A percentile compares a stretch with the other conserved stretches of the same genome.
These are phyloP conservation scores for Lamellibrachia columna DNA, from an alignment of 2,888 invertebrate genomes.

Conservation along the genomic window DNA sequence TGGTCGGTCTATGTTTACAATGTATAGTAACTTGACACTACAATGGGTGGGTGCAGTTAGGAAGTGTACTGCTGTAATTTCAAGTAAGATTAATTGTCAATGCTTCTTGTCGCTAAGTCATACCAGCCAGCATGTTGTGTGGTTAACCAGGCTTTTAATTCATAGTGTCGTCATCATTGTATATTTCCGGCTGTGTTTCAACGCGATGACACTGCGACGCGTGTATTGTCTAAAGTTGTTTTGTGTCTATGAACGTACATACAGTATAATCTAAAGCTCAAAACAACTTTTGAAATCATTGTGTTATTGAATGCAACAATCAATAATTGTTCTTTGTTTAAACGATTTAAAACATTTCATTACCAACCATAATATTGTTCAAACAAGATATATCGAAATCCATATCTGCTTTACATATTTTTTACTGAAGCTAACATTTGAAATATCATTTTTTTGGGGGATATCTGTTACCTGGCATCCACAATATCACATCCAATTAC, in stretches of 20 bases:
- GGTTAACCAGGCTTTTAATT: not conserved
- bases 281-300: no score
- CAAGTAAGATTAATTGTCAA: not conserved
- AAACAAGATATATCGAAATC: no score
- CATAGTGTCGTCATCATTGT: not conserved
- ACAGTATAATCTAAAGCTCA: no score
- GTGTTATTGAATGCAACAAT: no score
- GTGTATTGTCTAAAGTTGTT: not conserved
- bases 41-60: not conserved
- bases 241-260: not conserved
- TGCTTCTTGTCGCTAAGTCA: not conserved
- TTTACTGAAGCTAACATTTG: no score
- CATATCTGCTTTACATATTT: no score
- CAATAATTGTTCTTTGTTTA: no score
- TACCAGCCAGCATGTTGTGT: not conserved
- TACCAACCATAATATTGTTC: no score
- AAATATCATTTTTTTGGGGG: no score
- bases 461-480: no score
- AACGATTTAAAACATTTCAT: no score
- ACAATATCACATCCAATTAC: no score
- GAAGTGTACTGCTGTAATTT: not conserved
- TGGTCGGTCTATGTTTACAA: not conserved
- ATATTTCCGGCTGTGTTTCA: conserved; percentile 11
- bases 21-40: not conserved
- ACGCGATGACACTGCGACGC: not conserved